Evolutionary conservation across 2,888 invertebrate species (phyloP).

Genomic region (Scelioninae gen. 2): DNA sequence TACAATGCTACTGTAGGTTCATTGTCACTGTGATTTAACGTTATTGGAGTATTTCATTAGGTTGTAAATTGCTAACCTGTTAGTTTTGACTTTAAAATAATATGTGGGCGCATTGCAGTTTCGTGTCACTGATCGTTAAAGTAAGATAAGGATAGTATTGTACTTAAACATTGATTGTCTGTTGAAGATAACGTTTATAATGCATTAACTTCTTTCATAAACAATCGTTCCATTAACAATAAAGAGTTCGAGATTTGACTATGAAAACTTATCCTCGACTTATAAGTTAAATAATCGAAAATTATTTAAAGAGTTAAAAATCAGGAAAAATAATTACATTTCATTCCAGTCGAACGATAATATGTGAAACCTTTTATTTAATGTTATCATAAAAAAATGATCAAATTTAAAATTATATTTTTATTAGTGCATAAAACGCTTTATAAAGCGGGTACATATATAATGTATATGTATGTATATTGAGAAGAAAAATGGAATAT

Average conservation of each 20-base stretch:
- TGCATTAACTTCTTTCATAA: constrained; percentile 34
- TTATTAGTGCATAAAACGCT: too few species aligned
- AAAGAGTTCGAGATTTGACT: background rate
- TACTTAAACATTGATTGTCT: constrained; percentile 28
- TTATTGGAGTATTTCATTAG: constrained; percentile 55
- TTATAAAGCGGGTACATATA: too few species aligned
- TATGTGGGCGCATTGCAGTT: constrained; percentile 44
- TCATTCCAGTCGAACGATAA: too few species aligned
- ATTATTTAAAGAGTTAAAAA: too few species aligned
- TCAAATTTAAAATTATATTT: too few species aligned
- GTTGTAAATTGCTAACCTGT: constrained; percentile 47
- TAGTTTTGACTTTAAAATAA: constrained; percentile 53
- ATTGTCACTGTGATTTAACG: constrained; percentile 52
- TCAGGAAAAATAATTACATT: too few species aligned
- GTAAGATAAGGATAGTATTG: constrained; percentile 34
- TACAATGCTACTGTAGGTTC: constrained; percentile 34
- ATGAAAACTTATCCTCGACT: too few species aligned
- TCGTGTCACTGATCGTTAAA: constrained; percentile 39
- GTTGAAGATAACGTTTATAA: constrained; percentile 30
- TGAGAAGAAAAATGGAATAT: too few species aligned
- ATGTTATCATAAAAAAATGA: too few species aligned
- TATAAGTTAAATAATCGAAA: too few species aligned
- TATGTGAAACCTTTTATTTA: too few species aligned
- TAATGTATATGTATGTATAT: too few species aligned
- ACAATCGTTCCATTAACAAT: constrained; percentile 1